phyloP scores from a whole-genome alignment of 2,113 vertebrate species.

The Chionomys nivalis region DNA sequence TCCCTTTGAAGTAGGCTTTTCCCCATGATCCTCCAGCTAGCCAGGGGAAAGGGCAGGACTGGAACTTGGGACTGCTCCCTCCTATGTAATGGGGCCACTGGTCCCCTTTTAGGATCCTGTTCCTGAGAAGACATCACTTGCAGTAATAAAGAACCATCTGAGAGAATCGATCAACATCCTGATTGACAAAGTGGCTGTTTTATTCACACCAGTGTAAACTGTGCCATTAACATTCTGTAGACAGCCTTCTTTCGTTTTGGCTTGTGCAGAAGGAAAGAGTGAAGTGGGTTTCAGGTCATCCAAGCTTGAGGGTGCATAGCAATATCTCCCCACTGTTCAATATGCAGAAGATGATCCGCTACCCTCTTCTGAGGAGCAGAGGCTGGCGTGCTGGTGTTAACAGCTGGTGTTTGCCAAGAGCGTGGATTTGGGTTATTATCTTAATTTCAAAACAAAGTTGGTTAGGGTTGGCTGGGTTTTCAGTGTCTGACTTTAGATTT shows the following conservation, averaged over 20 bases:
- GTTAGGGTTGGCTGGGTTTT: not conserved
- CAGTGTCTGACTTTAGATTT: not conserved
- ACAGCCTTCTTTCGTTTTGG: not conserved
- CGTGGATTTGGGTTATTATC: conserved; percentile 4
- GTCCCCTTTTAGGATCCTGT: not conserved
- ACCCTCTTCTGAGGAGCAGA: not conserved
- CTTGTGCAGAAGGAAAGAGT: not conserved
- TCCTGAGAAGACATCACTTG: not conserved
- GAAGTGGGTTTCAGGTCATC: not conserved
- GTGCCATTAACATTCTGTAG: not conserved
- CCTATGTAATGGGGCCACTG: not conserved
- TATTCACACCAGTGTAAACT: not conserved
- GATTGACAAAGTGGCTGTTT: not conserved
- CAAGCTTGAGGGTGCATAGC: not conserved
- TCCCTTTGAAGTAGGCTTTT: not conserved
- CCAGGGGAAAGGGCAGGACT: not conserved
- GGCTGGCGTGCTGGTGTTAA: not conserved
- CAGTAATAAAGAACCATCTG: not conserved
- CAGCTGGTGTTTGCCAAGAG: not conserved
- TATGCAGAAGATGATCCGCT: not conserved
- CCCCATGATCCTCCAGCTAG: not conserved
- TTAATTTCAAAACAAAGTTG: conserved; percentile 51
- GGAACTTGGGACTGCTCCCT: not conserved
- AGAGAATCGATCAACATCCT: not conserved
- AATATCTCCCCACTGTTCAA: not conserved